phyloP scores from a whole-genome alignment of 2,888 invertebrate species.

The Drepanosiphum platanoidis region DNA sequence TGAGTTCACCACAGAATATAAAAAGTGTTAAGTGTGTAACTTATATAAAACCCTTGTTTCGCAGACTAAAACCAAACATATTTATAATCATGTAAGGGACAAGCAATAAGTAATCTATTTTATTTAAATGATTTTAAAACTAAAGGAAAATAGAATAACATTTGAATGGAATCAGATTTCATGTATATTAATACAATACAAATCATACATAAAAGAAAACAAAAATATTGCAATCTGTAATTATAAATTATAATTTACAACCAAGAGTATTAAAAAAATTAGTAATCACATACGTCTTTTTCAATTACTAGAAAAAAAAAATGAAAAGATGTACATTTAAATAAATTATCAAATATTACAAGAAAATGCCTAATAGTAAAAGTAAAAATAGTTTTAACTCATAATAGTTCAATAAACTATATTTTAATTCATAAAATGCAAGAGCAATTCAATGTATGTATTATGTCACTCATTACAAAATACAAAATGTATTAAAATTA shows the following conservation, averaged over 20 bases:
- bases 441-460: neutral
- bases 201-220: neutral
- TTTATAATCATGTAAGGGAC: neutral
- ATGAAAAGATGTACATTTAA: too few species aligned
- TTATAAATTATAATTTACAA: slow-evolving; percentile 30
- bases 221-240: neutral
- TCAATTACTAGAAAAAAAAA: neutral
- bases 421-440: neutral
- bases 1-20: too few species aligned
- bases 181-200: slow-evolving; percentile 22
- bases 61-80: too few species aligned
- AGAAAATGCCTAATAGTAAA: slow-evolving; percentile 19
- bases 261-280: slow-evolving; percentile 19
- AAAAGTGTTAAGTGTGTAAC: too few species aligned
- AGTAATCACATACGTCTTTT: neutral
- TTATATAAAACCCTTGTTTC: too few species aligned
- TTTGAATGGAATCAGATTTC: slow-evolving; percentile 15
- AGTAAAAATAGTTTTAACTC: neutral
- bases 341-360: neutral
- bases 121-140: neutral
- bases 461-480: slow-evolving; percentile 15
- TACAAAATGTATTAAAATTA: slow-evolving; percentile 37
- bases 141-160: neutral
- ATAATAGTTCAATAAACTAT: neutral
- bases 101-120: neutral